Conservation (phyloP, 2,888 invertebrate species). For the Ophioninae sp. region DNA sequence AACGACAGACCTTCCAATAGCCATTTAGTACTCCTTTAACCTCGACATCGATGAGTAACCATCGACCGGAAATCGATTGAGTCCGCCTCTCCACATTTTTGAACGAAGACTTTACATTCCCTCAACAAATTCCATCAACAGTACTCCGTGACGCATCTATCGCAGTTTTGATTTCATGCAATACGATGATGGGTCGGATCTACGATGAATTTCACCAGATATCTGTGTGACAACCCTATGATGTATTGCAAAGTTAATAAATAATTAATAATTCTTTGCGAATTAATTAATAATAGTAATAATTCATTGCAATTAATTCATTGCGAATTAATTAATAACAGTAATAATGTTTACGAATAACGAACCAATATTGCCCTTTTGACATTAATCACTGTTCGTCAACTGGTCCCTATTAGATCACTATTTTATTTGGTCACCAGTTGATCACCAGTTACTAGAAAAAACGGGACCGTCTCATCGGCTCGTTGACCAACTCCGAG, state of each 20-base stretch:
- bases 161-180: background rate
- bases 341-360: too few relatives aligned
- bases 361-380: too few relatives aligned
- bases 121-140: slow-evolving; percentile 29
- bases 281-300: too few relatives aligned
- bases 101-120: slow-evolving; percentile 35
- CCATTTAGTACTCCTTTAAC: slow-evolving; percentile 34
- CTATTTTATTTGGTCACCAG: too few relatives aligned
- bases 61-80: slow-evolving; percentile 51
- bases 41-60: slow-evolving; percentile 59
- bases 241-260: background rate
- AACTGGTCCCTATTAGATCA: too few relatives aligned
- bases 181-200: background rate
- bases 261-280: too few relatives aligned
- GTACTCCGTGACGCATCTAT: slow-evolving; percentile 18
- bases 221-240: too few relatives aligned
- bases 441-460: too few relatives aligned
- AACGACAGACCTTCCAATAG: slow-evolving; percentile 22
- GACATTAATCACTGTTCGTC: background rate
- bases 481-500: slow-evolving; percentile 27
- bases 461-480: slow-evolving; percentile 7
- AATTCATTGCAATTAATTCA: too few relatives aligned
- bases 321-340: too few relatives aligned
- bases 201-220: background rate
- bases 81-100: slow-evolving; percentile 38